A percentile compares a stretch with the other conserved stretches of the same genome.
Evolutionary conservation across 1,140 invertebrate species (phyloP).

Genomic region (Drosophila burlai): DNA sequence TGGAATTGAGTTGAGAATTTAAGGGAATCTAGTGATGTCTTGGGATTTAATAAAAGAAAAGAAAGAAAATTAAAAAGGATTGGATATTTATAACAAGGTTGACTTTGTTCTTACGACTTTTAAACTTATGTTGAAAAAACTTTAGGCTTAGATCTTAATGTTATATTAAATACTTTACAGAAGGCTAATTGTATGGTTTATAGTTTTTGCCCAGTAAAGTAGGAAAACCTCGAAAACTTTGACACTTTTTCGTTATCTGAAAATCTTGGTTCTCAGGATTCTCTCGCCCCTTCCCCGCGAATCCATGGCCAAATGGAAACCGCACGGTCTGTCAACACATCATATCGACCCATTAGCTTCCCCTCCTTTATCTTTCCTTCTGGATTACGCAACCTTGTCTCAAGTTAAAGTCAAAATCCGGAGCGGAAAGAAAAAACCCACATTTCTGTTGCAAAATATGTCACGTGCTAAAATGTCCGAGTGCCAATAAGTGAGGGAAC

Average conservation of each 20-base stretch:
- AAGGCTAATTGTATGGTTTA: neutral
- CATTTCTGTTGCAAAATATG: constrained; percentile 64
- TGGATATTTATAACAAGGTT: neutral
- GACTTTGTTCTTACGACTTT: no score
- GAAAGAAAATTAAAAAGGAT: neutral
- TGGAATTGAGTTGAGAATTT: neutral
- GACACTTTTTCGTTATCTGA: neutral
- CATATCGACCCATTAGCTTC: constrained; percentile 9
- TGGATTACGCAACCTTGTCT: constrained; percentile 33
- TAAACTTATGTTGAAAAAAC: neutral
- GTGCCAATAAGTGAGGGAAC: constrained; percentile 68
- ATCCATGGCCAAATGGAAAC: constrained; percentile 32
- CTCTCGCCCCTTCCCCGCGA: neutral
- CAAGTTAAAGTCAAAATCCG: constrained; percentile 44
- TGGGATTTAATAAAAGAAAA: neutral
- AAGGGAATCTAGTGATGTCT: neutral
- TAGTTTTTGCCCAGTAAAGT: neutral
- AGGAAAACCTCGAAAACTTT: neutral
- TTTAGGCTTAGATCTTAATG: neutral
- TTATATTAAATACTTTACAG: neutral
- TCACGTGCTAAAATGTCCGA: constrained; percentile 69
- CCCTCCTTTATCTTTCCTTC: neutral
- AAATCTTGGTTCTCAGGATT: neutral
- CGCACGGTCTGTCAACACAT: constrained; percentile 58
- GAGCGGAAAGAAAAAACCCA: constrained; percentile 16